phyloP scores from a whole-genome alignment of 2,797 vertebrate species.

The Tokudaia muenninki region DNA sequence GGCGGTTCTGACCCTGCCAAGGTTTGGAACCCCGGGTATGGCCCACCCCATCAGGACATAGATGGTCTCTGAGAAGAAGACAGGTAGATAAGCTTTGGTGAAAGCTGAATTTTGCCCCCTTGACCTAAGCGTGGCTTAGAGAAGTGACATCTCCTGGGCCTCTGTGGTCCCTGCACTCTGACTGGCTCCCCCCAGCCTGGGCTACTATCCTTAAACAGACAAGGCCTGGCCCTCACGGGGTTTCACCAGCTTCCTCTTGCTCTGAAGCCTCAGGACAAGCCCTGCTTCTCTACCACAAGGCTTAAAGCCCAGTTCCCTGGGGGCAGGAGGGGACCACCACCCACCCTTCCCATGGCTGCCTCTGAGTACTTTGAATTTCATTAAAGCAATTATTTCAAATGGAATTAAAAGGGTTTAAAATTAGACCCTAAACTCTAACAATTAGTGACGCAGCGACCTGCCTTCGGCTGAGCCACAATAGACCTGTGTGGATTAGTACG shows the following conservation, averaged over 20 bases:
- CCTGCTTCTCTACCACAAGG: background rate
- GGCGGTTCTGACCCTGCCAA: background rate
- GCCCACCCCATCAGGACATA: background rate
- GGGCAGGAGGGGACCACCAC: constrained; percentile 31
- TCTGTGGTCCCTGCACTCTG: background rate
- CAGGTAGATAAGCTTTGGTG: background rate
- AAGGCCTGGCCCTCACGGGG: background rate
- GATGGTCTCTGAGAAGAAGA: constrained; percentile 29
- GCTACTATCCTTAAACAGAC: background rate
- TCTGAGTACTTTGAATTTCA: constrained; percentile 84
- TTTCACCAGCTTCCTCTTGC: background rate
- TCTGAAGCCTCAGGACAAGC: background rate
- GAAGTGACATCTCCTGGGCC: background rate
- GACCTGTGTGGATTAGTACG: constrained; percentile 80
- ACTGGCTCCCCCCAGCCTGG: background rate
- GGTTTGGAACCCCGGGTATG: background rate
- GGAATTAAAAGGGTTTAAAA: constrained; percentile 87
- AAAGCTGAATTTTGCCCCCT: background rate
- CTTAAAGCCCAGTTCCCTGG: constrained; percentile 53
- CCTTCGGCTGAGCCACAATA: constrained; percentile 83
- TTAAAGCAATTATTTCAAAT: constrained; percentile 86
- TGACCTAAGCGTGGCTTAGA: background rate
- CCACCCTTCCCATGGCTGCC: constrained; percentile 73
- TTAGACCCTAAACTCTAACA: constrained; percentile 85
- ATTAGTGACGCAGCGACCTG: constrained; percentile 84